Percentiles rank a stretch among this genome's conserved stretches.
Evolutionary conservation across 2,888 invertebrate species (phyloP).

Genomic region (Erpobdella octoculata): DNA sequence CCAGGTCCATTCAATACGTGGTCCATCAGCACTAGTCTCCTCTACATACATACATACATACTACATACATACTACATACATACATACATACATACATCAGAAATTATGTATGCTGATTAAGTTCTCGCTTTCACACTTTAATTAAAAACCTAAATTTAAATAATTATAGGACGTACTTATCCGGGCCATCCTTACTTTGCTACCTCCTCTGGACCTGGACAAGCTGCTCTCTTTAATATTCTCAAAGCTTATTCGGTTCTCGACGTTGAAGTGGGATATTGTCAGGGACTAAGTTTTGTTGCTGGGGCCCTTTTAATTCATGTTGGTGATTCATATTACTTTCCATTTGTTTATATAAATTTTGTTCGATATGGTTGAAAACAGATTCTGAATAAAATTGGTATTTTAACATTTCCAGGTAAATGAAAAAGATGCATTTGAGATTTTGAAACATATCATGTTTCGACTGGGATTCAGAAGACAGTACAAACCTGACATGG

Average conservation of each 20-base stretch:
- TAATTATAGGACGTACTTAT: conserved; percentile 83
- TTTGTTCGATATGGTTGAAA: too few species aligned
- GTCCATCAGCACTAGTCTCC: too few species aligned
- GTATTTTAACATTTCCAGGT: conserved; percentile 59
- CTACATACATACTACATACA: too few species aligned
- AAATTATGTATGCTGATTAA: too few species aligned
- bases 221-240: conserved; percentile 83
- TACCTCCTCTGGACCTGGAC: conserved; percentile 82
- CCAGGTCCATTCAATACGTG: too few species aligned
- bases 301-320: conserved; percentile 85
- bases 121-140: too few species aligned
- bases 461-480: conserved; percentile 76
- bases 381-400: too few species aligned
- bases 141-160: too few species aligned
- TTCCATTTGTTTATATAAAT: background rate
- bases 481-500: conserved; percentile 89
- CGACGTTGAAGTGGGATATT: conserved; percentile 89
- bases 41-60: too few species aligned
- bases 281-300: conserved; percentile 90
- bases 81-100: too few species aligned
- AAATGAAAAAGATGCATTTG: conserved; percentile 82
- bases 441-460: conserved; percentile 80
- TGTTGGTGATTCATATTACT: too few species aligned
- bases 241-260: conserved; percentile 89
- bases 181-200: conserved; percentile 88